Conservation (phyloP, 2,888 invertebrate genomes). For the Aspidiotus rigidus region DNA sequence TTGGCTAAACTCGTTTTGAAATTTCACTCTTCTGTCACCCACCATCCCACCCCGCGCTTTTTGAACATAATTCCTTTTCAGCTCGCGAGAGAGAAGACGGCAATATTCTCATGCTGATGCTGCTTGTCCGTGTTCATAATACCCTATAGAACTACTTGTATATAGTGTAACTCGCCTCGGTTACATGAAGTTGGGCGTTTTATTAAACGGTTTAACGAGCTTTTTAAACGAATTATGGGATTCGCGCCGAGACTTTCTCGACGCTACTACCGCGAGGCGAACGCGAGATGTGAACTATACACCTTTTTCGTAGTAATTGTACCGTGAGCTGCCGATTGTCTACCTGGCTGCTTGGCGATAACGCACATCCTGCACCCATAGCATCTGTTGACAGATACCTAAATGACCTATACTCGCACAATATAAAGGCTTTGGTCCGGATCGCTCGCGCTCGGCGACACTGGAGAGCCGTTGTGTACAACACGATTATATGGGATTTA, state of each 20-base stretch:
- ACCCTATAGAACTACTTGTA: too few relatives aligned
- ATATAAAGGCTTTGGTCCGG: background rate
- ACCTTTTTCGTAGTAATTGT: too few relatives aligned
- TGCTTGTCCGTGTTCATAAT: too few relatives aligned
- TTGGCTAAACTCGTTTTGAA: constrained; percentile 32
- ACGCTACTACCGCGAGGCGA: background rate
- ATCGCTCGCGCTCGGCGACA: too few relatives aligned
- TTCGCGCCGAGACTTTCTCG: background rate
- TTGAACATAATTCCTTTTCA: constrained; percentile 28
- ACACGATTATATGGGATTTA: too few relatives aligned
- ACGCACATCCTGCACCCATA: too few relatives aligned
- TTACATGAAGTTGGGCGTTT: constrained; percentile 32
- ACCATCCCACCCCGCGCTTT: background rate
- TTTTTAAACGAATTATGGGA: constrained; percentile 26
- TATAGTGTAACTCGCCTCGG: constrained; percentile 5
- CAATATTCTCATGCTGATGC: background rate
- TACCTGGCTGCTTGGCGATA: too few relatives aligned
- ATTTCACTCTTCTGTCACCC: constrained; percentile 10
- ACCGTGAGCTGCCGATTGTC: too few relatives aligned
- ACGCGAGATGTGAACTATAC: too few relatives aligned
- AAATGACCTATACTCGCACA: too few relatives aligned
- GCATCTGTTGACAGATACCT: too few relatives aligned
- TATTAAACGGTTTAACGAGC: constrained; percentile 33
- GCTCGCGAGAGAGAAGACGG: constrained; percentile 13
- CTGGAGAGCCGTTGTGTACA: too few relatives aligned